These are phyloP conservation scores for Pseudobourletiella spinata DNA, from an alignment of 1,140 invertebrate genomes.

Conservation along the genomic window DNA sequence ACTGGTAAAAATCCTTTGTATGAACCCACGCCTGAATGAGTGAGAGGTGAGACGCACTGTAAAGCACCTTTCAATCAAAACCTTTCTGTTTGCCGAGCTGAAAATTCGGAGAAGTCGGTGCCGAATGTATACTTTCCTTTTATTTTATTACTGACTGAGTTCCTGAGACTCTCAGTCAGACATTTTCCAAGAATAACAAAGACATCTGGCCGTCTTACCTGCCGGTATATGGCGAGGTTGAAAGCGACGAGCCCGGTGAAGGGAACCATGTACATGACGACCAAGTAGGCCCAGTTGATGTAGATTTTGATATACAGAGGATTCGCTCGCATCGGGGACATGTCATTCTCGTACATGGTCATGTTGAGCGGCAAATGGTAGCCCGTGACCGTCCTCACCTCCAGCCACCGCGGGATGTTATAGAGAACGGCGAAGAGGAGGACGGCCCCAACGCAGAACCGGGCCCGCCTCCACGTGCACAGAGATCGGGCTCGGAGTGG, in stretches of 20 bases:
- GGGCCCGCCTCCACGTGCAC: constrained; percentile 81
- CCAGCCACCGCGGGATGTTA: constrained; percentile 64
- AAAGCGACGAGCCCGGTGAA: constrained; percentile 73
- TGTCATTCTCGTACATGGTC: constrained; percentile 52
- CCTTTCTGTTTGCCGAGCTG: too few species aligned
- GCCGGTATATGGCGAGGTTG: constrained; percentile 78
- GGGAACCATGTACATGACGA: constrained; percentile 85
- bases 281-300: constrained; percentile 83
- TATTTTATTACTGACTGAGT: too few species aligned
- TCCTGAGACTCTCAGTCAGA: too few species aligned
- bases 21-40: too few species aligned
- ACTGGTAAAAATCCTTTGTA: too few species aligned
- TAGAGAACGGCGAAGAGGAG: constrained; percentile 73
- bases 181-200: too few species aligned
- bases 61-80: too few species aligned
- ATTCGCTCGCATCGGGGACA: constrained; percentile 60
- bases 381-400: constrained; percentile 38
- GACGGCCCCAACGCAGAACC: constrained; percentile 73
- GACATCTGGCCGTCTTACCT: too few species aligned
- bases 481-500: constrained; percentile 75
- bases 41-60: too few species aligned
- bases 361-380: not conserved
- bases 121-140: too few species aligned
- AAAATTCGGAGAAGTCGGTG: too few species aligned
- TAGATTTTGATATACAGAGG: constrained; percentile 71